A percentile compares a stretch with the other conserved stretches of the same genome.
phyloP scores from a whole-genome alignment of 2,888 invertebrate species.

The Clostera curtula region DNA sequence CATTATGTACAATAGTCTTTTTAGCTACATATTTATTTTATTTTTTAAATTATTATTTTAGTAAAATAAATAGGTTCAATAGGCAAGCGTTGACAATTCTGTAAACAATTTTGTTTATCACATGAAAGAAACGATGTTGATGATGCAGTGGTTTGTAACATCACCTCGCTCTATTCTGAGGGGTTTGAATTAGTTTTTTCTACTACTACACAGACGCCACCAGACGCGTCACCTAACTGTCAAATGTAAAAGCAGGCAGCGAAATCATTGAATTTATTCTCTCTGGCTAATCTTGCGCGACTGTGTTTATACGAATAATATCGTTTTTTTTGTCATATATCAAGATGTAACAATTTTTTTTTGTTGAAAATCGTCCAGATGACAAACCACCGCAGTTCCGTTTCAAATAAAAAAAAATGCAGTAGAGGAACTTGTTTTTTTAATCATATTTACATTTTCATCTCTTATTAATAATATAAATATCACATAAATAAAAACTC shows the following conservation, averaged over 20 bases:
- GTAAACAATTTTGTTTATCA: slow-evolving; percentile 32
- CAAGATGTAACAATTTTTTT: too few relatives aligned
- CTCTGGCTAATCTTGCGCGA: too few relatives aligned
- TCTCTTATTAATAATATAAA: slow-evolving; percentile 22
- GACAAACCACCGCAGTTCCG: too few relatives aligned
- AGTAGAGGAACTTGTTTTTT: slow-evolving; percentile 47
- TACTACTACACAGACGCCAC: too few relatives aligned
- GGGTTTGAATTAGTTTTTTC: too few relatives aligned
- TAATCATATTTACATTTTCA: slow-evolving; percentile 44
- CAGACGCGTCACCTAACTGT: too few relatives aligned
- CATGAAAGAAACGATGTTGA: slow-evolving; percentile 32
- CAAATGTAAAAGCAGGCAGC: too few relatives aligned
- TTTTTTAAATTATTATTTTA: slow-evolving; percentile 16
- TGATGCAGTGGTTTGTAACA: slow-evolving; percentile 11
- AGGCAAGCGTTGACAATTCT: slow-evolving; percentile 59
- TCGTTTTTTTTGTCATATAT: too few relatives aligned
- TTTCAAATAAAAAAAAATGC: slow-evolving; percentile 29
- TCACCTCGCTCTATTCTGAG: slow-evolving; percentile 1
- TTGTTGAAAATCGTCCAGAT: too few relatives aligned
- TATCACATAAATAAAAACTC: slow-evolving; percentile 66
- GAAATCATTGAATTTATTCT: too few relatives aligned
- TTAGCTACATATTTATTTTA: slow-evolving; percentile 47
- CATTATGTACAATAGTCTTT: slow-evolving; percentile 66
- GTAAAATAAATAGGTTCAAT: slow-evolving; percentile 41
- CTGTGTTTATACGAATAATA: too few relatives aligned